Base-by-base conservation (phyloP, 2,888 invertebrate genomes). In the Troides aeacus region DNA sequence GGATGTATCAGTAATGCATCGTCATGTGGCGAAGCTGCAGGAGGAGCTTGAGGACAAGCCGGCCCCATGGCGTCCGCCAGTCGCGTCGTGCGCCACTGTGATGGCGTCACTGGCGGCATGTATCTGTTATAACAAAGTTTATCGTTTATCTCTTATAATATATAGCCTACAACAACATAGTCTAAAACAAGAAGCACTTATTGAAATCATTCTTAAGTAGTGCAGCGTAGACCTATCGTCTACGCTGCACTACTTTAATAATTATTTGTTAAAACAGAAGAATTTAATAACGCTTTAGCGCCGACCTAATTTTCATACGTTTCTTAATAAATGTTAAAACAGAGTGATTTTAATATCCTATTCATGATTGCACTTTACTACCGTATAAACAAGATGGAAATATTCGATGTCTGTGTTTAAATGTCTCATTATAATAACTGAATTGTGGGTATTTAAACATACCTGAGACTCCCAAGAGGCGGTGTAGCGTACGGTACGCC, bases 401-500 rank as follows among this genome's bases (percentile, higher is more conserved):
- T 46, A 12, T 4, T 10, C 12, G 12, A 15, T 46, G 15, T 46
- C 12, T 1, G 0, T 46, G 12, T 46, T 46, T 3, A 15, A 2
- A 46, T 46, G 15, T 46, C 15, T 15, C 15, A 46, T 46, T 4
- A 15, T 46, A 46, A 12, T 46, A 15, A 46, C 46, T 15, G 12
- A n/a, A n/a, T 1, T 53, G 53, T 2, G 18, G 2, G n/a, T 6
- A 60, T 53, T 23, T 10, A 39, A 39, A 62, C 53, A 23, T 88
- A 95, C 96, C 98, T 96, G 80, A 98, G 94, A 83, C 97, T 96
- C 77, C 97, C 97, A 76, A 97, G 94, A 17, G 98, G 98, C 73
- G 98, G 96, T 74, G 98, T 97, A 57, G 98, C 98, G 92, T 98
- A 99, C 59, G 98, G 98, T 76, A 99, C 97, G 73, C 98, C 98